Conservation (phyloP, 2,888 invertebrate species). For the Clostera curtula region DNA sequence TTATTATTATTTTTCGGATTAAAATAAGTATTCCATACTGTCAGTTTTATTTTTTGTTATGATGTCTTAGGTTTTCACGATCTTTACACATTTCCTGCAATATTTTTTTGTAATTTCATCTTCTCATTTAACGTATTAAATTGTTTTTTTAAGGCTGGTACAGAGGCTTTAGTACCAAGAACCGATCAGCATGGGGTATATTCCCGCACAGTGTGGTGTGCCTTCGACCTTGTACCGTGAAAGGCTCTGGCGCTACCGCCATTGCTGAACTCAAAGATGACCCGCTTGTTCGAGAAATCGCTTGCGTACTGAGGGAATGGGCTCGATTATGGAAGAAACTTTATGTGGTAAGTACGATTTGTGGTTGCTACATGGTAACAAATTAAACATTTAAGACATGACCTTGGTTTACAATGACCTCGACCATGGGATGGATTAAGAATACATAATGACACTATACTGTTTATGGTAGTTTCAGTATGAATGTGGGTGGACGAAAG, state of each 20-base stretch:
- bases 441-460: too few species aligned
- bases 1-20: too few species aligned
- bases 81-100: too few species aligned
- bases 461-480: too few species aligned
- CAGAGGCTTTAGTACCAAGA: conserved; percentile 87
- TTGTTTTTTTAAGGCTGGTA: conserved; percentile 81
- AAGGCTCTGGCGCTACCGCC: conserved; percentile 86
- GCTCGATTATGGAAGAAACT: conserved; percentile 93
- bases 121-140: not conserved
- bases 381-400: too few species aligned
- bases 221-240: conserved; percentile 85
- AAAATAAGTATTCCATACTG: too few species aligned
- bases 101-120: not conserved
- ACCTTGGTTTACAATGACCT: too few species aligned
- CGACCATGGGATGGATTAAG: too few species aligned
- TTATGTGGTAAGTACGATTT: conserved; percentile 90
- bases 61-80: too few species aligned
- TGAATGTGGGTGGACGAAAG: too few species aligned
- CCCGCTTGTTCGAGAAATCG: conserved; percentile 92
- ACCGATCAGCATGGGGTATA: conserved; percentile 68
- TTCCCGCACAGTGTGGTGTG: conserved; percentile 81
- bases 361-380: too few species aligned
- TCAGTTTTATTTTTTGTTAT: too few species aligned
- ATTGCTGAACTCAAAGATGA: conserved; percentile 92
- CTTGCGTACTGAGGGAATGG: conserved; percentile 95